Evolutionary conservation across 1,140 invertebrate genomes (phyloP).

Genomic region (Alviniconcha marisindica): DNA sequence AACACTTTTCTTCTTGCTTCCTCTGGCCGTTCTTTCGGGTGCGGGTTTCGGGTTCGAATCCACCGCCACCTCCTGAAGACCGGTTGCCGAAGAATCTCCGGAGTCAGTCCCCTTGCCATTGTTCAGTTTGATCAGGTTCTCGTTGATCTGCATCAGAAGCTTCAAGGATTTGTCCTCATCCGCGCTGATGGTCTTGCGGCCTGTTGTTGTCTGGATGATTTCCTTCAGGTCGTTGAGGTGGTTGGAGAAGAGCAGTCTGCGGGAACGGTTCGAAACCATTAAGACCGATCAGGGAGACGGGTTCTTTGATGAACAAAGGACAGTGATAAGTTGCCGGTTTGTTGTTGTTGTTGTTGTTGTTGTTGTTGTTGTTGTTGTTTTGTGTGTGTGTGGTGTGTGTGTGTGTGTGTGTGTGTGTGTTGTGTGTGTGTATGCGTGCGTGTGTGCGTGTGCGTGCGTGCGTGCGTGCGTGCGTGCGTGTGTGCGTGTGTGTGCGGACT

Average conservation of each 20-base stretch:
- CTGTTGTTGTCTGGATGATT: background rate
- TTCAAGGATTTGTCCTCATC: constrained; percentile 52
- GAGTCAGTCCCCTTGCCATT: too few species aligned
- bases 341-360: too few species aligned
- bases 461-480: constrained; percentile 32
- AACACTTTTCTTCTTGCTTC: background rate
- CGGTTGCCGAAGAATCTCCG: too few species aligned
- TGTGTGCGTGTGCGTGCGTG: constrained; percentile 86
- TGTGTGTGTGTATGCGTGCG: constrained; percentile 41
- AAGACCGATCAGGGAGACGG: too few species aligned
- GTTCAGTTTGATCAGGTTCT: constrained; percentile 48
- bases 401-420: constrained; percentile 36
- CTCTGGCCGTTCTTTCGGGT: background rate
- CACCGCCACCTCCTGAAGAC: too few species aligned
- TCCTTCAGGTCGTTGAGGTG: constrained; percentile 5
- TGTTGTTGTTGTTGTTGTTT: too few species aligned
- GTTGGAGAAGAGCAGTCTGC: too few species aligned
- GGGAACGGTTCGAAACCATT: too few species aligned
- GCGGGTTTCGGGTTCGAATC: background rate
- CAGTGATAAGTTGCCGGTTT: too few species aligned
- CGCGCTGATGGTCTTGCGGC: background rate
- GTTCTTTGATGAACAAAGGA: too few species aligned
- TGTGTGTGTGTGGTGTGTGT: too few species aligned
- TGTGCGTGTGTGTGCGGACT: too few species aligned
- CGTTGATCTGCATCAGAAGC: constrained; percentile 56